Conservation (phyloP, 2,113 vertebrate genomes). For the Pelvicachromis taeniatus region DNA sequence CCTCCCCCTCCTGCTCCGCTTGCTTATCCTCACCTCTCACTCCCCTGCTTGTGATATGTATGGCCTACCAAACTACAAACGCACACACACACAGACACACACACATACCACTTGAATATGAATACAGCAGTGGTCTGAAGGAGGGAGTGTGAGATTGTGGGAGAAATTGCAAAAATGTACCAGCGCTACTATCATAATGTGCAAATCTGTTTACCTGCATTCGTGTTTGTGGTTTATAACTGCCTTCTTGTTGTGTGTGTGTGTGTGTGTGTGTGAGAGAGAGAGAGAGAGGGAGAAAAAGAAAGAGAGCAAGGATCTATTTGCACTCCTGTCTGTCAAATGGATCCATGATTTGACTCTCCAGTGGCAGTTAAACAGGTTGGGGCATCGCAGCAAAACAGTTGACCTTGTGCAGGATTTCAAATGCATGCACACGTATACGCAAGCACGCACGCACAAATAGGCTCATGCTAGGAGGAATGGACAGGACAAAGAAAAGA, state of each 20-base stretch:
- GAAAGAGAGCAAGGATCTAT: background rate
- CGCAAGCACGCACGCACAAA: background rate
- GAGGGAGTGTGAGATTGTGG: background rate
- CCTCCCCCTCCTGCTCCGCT: background rate
- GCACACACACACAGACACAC: background rate
- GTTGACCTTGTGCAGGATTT: slow-evolving; percentile 25
- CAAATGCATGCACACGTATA: background rate
- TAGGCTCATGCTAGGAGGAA: background rate
- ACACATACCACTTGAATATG: background rate
- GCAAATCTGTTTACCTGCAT: background rate
- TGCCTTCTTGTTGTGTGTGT: background rate
- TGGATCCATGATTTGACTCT: slow-evolving; percentile 18
- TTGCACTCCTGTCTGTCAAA: slow-evolving; percentile 23
- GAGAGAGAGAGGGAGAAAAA: background rate
- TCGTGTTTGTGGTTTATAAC: background rate
- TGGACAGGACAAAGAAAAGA: background rate
- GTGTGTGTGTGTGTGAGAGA: background rate
- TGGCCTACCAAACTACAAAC: slow-evolving; percentile 11
- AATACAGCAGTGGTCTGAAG: background rate
- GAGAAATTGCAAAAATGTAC: background rate
- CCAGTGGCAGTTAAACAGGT: slow-evolving; percentile 28
- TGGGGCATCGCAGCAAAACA: slow-evolving; percentile 13
- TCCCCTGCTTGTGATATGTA: slow-evolving; percentile 23
- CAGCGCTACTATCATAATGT: background rate
- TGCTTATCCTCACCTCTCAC: slow-evolving; percentile 44